Evolutionary conservation across 2,888 invertebrate genomes (phyloP).

Genomic region (Nymphalis c-album): DNA sequence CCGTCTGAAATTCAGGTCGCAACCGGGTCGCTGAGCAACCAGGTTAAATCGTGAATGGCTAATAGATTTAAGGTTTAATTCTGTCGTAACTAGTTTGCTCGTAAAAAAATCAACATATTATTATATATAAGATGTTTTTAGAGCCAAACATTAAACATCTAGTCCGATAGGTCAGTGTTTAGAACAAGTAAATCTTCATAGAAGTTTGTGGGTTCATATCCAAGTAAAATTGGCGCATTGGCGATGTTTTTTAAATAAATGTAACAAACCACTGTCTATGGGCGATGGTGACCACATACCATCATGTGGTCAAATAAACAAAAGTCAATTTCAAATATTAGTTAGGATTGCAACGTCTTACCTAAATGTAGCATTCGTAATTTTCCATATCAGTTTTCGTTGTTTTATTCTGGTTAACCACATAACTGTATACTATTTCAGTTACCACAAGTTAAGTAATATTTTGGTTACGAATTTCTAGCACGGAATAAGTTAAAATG

Average conservation of each 20-base stretch:
- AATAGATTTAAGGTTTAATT: background rate
- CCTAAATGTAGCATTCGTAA: background rate
- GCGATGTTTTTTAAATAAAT: too few relatives aligned
- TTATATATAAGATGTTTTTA: too few relatives aligned
- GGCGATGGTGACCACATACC: too few relatives aligned
- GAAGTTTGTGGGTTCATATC: too few relatives aligned
- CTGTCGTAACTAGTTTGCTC: background rate
- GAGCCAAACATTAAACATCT: too few relatives aligned
- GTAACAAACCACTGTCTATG: too few relatives aligned
- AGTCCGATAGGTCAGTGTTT: too few relatives aligned
- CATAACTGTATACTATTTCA: constrained; percentile 5
- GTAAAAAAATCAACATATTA: background rate
- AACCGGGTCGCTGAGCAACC: constrained; percentile 22
- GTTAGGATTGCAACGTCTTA: too few relatives aligned
- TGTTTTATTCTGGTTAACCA: constrained; percentile 25
- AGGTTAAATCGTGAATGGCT: constrained; percentile 7
- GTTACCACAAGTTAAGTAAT: constrained; percentile 13
- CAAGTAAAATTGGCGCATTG: too few relatives aligned
- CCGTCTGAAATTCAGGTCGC: constrained; percentile 21
- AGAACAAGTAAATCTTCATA: too few relatives aligned
- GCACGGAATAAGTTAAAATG: background rate
- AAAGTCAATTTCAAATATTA: too few relatives aligned
- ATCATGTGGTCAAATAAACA: too few relatives aligned
- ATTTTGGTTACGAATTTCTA: constrained; percentile 3
- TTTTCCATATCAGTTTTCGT: constrained; percentile 5